phyloP scores from a whole-genome alignment of 2,888 invertebrate genomes.

The Monoplex corrugatus region DNA sequence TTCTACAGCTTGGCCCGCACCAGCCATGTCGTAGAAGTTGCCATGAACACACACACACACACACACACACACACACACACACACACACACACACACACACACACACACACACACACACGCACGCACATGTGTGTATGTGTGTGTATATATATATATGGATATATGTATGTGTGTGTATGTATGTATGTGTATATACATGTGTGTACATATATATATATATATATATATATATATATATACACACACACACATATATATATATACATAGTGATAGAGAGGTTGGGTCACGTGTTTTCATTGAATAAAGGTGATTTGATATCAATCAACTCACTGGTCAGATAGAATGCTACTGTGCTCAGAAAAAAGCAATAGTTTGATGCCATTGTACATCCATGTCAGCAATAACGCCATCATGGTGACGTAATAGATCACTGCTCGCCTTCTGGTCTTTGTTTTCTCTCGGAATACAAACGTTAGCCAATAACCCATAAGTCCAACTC shows the following conservation, averaged over 20 bases:
- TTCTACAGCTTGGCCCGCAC: too few relatives aligned
- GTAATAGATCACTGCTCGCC: not conserved
- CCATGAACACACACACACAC: not conserved
- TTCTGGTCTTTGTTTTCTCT: not conserved
- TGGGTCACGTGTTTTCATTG: too few relatives aligned
- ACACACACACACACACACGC: too few relatives aligned
- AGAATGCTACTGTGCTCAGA: not conserved
- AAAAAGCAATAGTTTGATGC: not conserved
- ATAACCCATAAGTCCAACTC: not conserved
- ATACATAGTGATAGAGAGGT: not conserved
- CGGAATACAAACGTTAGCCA: not conserved
- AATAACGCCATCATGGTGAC: slow-evolving; percentile 22
- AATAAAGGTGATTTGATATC: too few relatives aligned
- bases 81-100: too few relatives aligned
- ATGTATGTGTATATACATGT: not conserved
- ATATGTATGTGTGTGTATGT: not conserved
- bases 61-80: too few relatives aligned
- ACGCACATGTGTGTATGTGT: not conserved
- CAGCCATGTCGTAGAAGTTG: not conserved
- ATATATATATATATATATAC: not conserved
- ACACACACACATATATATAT: not conserved
- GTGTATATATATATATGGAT: not conserved
- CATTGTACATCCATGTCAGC: slow-evolving; percentile 30
- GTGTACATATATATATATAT: not conserved
- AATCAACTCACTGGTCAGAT: not conserved